Base-by-base conservation (phyloP, 2,888 invertebrate species). In the Altica lythri region DNA sequence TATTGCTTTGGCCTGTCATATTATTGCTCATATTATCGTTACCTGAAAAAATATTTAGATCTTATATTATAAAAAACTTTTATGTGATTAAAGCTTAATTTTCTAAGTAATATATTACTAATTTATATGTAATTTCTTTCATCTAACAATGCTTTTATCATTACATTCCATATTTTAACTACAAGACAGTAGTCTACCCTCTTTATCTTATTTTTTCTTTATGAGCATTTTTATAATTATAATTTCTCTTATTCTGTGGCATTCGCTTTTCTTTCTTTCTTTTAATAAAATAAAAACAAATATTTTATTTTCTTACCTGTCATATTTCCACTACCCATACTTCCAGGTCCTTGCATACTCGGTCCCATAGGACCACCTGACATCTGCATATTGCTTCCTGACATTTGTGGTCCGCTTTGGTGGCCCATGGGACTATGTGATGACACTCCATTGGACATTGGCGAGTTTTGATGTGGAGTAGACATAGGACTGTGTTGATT, bases 321-420 rank as follows among this genome's bases (percentile, higher is more conserved):
- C 48, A 52, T 44, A 44, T 52, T 52, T 18, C 48, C 52, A 10
- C 46, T n/a, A 4, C 53, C 18, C 49, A 58, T 52, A 18, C 52
- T 55, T 4, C 58, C 55, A 12, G 62, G 51, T 14, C 58, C 59
- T 44, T 55, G 45, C 61, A 65, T 65, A 12, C 55, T 53, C 38
- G 45, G 45, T 6, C 63, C 62, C 58, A 65, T 60, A 48, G 65
- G 68, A 19, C 60, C 55, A 27, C 64, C 63, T 47, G 66, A 59
- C 30, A 63, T 55, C 19, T 52, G 53, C 47, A 51, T 44, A 6
- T 53, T 25, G 6, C 37, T 37, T 5, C 48, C 54, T n/a, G 53
- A 46, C 19, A 55, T 49, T 27, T 62, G 62, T 4, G 44, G 37
- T 4, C 48, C 40, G 38, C 40, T 43, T 16, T 34, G 38, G 37